phyloP scores from a whole-genome alignment of 2,888 invertebrate genomes.

The Lepetodrilus schrolli region DNA sequence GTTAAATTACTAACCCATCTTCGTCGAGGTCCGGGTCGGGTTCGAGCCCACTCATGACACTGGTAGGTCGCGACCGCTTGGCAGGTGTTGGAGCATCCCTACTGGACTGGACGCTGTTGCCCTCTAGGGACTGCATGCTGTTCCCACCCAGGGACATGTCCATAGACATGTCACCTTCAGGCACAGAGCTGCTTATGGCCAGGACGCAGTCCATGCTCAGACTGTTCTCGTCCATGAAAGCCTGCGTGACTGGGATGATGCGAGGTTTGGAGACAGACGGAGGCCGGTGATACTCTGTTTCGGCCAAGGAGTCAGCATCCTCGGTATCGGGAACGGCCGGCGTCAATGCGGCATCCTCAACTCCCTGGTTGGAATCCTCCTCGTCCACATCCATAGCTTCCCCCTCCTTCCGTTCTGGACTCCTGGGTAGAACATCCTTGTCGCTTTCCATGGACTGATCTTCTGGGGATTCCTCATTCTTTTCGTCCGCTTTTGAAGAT shows the following conservation, averaged over 20 bases:
- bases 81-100: slow-evolving; percentile 41
- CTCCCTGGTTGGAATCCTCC: not conserved
- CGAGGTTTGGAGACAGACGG: not conserved
- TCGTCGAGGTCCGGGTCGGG: slow-evolving; percentile 43
- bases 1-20: not conserved
- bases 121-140: not conserved
- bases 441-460: not conserved
- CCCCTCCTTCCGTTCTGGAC: no score
- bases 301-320: not conserved
- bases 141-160: not conserved
- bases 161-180: not conserved
- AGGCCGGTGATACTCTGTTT: not conserved
- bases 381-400: slow-evolving; percentile 3
- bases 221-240: slow-evolving; percentile 14
- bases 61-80: slow-evolving; percentile 48
- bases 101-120: not conserved
- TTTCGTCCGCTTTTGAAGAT: no score
- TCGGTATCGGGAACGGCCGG: not conserved
- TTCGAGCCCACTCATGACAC: slow-evolving; percentile 44
- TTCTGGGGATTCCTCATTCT: not conserved
- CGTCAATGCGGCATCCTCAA: not conserved
- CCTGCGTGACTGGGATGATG: not conserved
- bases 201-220: slow-evolving; percentile 6
- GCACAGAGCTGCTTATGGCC: not conserved
- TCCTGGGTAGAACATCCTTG: not conserved